A percentile compares a stretch with the other conserved stretches of the same genome.
Conservation (phyloP, 2,888 invertebrate genomes). For the Halocaridina rubra region DNA sequence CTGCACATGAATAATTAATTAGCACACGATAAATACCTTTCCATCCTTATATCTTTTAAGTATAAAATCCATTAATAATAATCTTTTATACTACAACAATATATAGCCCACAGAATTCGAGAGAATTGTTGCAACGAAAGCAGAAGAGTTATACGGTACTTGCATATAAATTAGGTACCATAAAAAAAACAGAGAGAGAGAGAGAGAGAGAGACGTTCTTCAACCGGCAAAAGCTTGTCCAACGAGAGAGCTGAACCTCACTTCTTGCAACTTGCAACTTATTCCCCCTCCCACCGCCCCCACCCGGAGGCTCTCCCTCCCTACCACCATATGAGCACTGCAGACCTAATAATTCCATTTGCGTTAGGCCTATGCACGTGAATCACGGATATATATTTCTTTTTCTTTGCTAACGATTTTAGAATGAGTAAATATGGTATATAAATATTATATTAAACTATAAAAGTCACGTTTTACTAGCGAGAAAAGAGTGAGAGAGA, state of each 20-base stretch:
- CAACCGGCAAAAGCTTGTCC: constrained; percentile 37
- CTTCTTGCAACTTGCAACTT: too few relatives aligned
- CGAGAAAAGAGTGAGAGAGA: too few relatives aligned
- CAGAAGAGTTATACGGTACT: constrained; percentile 21
- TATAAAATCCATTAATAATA: neutral
- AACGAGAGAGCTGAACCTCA: constrained; percentile 22
- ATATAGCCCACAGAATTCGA: neutral
- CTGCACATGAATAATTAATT: constrained; percentile 56
- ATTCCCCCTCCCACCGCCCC: neutral
- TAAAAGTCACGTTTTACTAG: too few relatives aligned
- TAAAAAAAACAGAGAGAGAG: constrained; percentile 34
- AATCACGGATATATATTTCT: too few relatives aligned
- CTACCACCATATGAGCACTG: constrained; percentile 29
- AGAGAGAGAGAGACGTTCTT: too few relatives aligned
- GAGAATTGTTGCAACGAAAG: constrained; percentile 7
- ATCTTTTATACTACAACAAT: neutral
- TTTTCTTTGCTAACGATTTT: too few relatives aligned
- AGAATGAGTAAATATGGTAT: too few relatives aligned
- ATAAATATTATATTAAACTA: too few relatives aligned
- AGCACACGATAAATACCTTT: constrained; percentile 26
- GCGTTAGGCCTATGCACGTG: constrained; percentile 17
- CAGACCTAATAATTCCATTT: neutral
- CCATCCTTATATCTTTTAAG: neutral
- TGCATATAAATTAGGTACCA: constrained; percentile 36
- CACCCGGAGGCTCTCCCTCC: neutral